Conservation (phyloP, 1,140 invertebrate genomes). For the Drosophila sproati region DNA sequence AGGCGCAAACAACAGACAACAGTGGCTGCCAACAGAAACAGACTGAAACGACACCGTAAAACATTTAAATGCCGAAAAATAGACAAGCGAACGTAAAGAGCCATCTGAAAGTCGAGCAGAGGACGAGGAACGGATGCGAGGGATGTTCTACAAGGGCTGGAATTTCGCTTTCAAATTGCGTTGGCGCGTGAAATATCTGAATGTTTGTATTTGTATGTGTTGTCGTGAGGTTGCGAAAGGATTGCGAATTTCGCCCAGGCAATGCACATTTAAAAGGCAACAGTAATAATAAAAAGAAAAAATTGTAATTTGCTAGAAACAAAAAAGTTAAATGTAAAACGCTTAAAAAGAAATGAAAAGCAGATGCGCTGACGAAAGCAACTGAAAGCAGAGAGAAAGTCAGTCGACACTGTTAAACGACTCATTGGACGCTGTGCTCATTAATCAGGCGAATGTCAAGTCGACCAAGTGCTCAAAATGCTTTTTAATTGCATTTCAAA, state of each 20-base stretch:
- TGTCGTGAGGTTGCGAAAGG: constrained; percentile 48
- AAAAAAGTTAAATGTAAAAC: constrained; percentile 13
- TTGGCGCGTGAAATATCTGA: constrained; percentile 73
- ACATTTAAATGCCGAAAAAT: constrained; percentile 82
- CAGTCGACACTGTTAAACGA: constrained; percentile 45
- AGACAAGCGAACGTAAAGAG: constrained; percentile 52
- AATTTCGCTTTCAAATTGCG: constrained; percentile 79
- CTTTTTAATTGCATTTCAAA: constrained; percentile 77
- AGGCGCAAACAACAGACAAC: constrained; percentile 78
- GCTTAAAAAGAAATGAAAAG: background rate
- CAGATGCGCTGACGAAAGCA: background rate
- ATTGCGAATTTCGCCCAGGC: constrained; percentile 66
- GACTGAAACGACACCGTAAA: constrained; percentile 76
- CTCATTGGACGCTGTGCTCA: constrained; percentile 64
- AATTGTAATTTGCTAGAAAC: constrained; percentile 63
- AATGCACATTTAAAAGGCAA: constrained; percentile 60
- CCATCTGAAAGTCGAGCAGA: constrained; percentile 12
- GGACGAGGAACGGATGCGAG: background rate
- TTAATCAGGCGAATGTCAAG: constrained; percentile 77
- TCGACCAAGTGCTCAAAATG: constrained; percentile 75
- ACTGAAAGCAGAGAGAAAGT: constrained; percentile 32
- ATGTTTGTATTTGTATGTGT: background rate
- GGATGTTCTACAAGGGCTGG: constrained; percentile 38
- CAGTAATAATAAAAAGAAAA: constrained; percentile 50
- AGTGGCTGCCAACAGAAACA: constrained; percentile 23